Evolutionary conservation across 1,140 invertebrate species (phyloP).

Genomic region (Nymphalis io): DNA sequence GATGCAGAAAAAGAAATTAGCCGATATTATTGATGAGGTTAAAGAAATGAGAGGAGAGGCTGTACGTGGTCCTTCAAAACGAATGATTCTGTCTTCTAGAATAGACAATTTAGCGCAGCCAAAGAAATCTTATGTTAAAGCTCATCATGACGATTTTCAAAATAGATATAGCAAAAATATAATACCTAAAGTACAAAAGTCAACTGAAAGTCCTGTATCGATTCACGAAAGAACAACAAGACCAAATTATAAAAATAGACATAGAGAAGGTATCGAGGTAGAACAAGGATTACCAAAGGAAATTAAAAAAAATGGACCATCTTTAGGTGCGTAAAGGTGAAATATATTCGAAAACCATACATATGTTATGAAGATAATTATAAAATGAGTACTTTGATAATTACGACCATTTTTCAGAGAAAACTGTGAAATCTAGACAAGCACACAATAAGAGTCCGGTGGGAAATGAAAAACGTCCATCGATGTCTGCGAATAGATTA

Average conservation of each 20-base stretch:
- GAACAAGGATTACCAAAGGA: slow-evolving; percentile 28
- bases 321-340: slow-evolving; percentile 76
- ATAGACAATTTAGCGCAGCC: slow-evolving; percentile 68
- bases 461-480: slow-evolving; percentile 32
- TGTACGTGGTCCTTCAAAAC: slow-evolving; percentile 62
- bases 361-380: not conserved
- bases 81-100: slow-evolving; percentile 40
- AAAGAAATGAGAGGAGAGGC: slow-evolving; percentile 72
- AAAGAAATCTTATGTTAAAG: slow-evolving; percentile 58
- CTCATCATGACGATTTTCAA: slow-evolving; percentile 55
- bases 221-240: slow-evolving; percentile 38
- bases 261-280: slow-evolving; percentile 34
- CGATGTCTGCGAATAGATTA: slow-evolving; percentile 23
- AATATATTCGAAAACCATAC: slow-evolving; percentile 42
- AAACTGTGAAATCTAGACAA: slow-evolving; percentile 9
- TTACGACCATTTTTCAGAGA: slow-evolving; percentile 9
- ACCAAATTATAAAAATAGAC: slow-evolving; percentile 38
- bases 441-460: slow-evolving; percentile 45
- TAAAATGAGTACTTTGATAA: slow-evolving; percentile 3
- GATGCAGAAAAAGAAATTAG: slow-evolving; percentile 48
- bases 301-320: slow-evolving; percentile 29
- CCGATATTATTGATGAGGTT: slow-evolving; percentile 64
- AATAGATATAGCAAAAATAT: slow-evolving; percentile 47
- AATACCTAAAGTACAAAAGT: slow-evolving; percentile 46
- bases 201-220: slow-evolving; percentile 28